Base-by-base conservation (phyloP, 2,113 vertebrate genomes). In the Tetrax tetrax region DNA sequence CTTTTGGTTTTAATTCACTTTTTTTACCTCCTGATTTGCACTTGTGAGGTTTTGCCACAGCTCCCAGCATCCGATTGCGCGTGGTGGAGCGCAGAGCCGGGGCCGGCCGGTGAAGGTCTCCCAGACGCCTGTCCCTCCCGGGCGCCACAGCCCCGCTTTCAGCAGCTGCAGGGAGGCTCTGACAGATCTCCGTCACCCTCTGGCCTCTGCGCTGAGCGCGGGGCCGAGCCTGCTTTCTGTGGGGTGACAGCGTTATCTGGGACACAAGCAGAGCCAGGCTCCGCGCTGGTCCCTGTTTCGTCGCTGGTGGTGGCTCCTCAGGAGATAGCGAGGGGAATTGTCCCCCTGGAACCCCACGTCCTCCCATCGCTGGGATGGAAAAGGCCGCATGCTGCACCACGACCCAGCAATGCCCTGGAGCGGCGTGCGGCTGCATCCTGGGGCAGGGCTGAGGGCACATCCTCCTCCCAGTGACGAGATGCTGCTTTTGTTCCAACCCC, bases 191-290 rank as follows among this genome's bases (percentile, higher is more conserved):
- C 89, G 16, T 92, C 86, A 76, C 80, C 76, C 80, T 29, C 28
- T 74, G 91, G 83, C 95, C 93, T 35, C 50, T 27, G 59, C n/a
- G 61, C 82, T 19, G 94, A 65, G 87, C 71, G 2, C 72, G 6
- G 8, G 93, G 81, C 31, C 0, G 1, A 56, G 94, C 79, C 94
- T 91, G 94, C 10, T 57, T 77, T 65, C 85, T 70, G 74, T 20
- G 85, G 50, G 64, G 33, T 87, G 96, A 84, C 96, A 90, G 77
- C 22, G 0, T 95, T 95, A 95, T 95, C 93, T 84, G 90, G 88
- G 84, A 29, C 68, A 22, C 87, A 13, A 45, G 54, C 13, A 51
- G 93, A 77, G 72, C 88, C 93, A 51, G 93, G 96, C 88, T 91
- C 87, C 43, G 2, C 90, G 80, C 45, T 2, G 83, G 20, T 50